These are phyloP conservation scores for Helicolenus hilgendorfi DNA, from an alignment of 2,797 vertebrate genomes.

Conservation along the genomic window DNA sequence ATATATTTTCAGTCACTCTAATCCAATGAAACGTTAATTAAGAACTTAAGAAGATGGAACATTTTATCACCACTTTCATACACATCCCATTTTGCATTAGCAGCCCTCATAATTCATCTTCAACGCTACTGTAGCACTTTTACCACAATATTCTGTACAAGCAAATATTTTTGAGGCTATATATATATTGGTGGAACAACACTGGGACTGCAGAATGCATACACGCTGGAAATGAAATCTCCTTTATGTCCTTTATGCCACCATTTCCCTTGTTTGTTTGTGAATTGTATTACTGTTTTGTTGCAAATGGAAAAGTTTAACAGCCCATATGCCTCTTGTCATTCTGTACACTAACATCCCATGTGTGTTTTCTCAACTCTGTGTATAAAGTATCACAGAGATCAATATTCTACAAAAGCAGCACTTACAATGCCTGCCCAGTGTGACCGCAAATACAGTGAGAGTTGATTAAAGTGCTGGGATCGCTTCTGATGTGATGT, in stretches of 20 bases:
- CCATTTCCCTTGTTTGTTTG: not conserved
- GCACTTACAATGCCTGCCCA: not conserved
- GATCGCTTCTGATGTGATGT: not conserved
- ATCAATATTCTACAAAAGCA: not conserved
- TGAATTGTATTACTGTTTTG: not conserved
- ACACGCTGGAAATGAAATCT: not conserved
- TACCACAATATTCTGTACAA: not conserved
- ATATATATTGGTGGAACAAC: not conserved
- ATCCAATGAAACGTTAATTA: conserved; percentile 62
- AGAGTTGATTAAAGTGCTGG: not conserved
- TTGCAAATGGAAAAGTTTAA: not conserved
- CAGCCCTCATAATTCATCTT: conserved; percentile 33
- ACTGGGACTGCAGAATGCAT: not conserved
- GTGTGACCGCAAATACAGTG: not conserved
- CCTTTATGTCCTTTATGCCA: not conserved
- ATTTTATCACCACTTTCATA: conserved; percentile 33
- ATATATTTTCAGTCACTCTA: conserved; percentile 58
- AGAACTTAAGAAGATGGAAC: conserved; percentile 34
- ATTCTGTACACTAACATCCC: not conserved
- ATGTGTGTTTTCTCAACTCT: not conserved
- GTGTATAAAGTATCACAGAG: not conserved
- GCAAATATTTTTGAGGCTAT: not conserved
- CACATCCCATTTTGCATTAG: conserved; percentile 39
- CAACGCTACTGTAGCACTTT: not conserved
- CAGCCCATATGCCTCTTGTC: not conserved